Evolutionary conservation across 2,113 vertebrate genomes (phyloP).

Genomic region (Clarias magur): DNA sequence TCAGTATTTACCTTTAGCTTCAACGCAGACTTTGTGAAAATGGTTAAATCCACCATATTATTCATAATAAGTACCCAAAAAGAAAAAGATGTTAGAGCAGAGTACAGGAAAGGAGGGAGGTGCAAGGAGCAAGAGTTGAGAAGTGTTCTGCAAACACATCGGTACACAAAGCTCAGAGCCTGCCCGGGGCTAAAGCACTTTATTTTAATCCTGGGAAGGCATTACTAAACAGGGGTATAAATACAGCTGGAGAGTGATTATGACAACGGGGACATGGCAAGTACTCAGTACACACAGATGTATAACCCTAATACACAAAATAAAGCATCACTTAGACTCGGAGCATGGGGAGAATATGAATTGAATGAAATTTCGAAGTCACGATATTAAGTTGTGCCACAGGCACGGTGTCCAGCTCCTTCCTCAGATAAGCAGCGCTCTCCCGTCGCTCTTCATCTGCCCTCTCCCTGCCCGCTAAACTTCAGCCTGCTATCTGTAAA

Average conservation of each 20-base stretch:
- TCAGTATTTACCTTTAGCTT: conserved; percentile 63
- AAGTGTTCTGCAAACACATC: conserved; percentile 58
- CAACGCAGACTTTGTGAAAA: conserved; percentile 51
- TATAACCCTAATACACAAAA: conserved; percentile 10
- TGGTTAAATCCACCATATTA: conserved; percentile 45
- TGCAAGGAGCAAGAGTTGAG: conserved; percentile 37
- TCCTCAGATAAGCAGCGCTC: conserved; percentile 54
- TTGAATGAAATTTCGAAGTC: conserved; percentile 51
- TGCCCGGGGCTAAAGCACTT: conserved; percentile 62
- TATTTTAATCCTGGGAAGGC: conserved; percentile 64
- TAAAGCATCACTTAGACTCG: conserved; percentile 18
- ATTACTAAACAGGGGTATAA: conserved; percentile 67
- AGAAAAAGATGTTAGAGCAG: conserved; percentile 23
- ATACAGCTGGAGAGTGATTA: conserved; percentile 51
- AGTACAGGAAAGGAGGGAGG: not conserved
- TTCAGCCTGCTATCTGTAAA: conserved; percentile 69
- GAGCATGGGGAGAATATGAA: conserved; percentile 21
- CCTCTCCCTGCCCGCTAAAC: conserved; percentile 60
- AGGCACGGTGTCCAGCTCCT: conserved; percentile 40
- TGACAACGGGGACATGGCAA: conserved; percentile 14
- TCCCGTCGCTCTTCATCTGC: conserved; percentile 60
- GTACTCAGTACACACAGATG: conserved; percentile 13
- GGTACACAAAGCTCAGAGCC: conserved; percentile 60
- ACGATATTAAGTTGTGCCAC: conserved; percentile 55
- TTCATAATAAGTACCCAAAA: conserved; percentile 58